Base-by-base conservation (phyloP, 2,113 vertebrate genomes). In the Atrichornis clamosus region DNA sequence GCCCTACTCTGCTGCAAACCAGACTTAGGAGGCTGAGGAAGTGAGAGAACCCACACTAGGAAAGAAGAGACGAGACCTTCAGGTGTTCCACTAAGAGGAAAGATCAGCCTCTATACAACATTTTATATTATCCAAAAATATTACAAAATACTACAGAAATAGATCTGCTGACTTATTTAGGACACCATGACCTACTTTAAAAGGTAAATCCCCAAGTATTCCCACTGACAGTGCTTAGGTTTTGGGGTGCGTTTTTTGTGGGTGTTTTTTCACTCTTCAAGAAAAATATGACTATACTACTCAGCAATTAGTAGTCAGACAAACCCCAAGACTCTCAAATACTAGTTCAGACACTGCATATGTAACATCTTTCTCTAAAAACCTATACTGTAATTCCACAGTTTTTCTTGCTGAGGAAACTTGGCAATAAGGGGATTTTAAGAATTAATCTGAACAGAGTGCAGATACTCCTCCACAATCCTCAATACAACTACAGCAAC, bases 111-210 rank as follows among this genome's bases (percentile, higher is more conserved):
- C 70, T 19, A 5, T 4, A 7, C 10, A 79, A 52, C 27, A 30
- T 62, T 53, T 80, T 39, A 41, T 24, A 15, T 72, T 77, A 87
- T 5, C 80, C 2, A 3, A 60, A 92, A 92, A 76, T 77, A 84
- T 64, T 77, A 87, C 39, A 87, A 67, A 92, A 95, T 93, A 67
- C 46, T 87, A 95, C 92, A 72, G 93, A 88, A 95, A 96, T 77
- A 95, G 75, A 84, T 81, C 46, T 88, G 49, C 46, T 89, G 82
- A 85, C 70, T 94, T 96, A 87, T 75, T 91, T 76, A 94, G 96
- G 76, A 94, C 96, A 94, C 26, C 2, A 1, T 89, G 92, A 95
- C 90, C 93, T 92, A 94, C 44, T 92, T 95, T 53, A 75, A 81
- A 85, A 83, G 32, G 21, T 72, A 89, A 89, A 58, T 62, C 1